phyloP scores from a whole-genome alignment of 2,113 vertebrate genomes.

The Rhombomys opimus region DNA sequence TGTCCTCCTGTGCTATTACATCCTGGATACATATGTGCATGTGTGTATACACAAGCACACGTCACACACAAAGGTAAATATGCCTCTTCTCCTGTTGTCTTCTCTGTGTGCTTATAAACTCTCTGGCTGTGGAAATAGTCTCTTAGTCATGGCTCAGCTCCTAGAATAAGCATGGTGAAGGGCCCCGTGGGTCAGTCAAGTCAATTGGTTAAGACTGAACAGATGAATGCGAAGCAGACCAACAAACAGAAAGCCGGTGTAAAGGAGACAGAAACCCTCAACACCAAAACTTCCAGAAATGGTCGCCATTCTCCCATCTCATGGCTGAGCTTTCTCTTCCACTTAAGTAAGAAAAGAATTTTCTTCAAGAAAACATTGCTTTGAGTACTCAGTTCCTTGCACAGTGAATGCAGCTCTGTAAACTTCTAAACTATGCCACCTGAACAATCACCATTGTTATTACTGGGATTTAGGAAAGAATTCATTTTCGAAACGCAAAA shows the following conservation, averaged over 20 bases:
- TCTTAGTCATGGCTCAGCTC: background rate
- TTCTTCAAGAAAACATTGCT: background rate
- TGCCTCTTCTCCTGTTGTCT: background rate
- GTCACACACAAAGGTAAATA: background rate
- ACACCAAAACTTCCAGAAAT: background rate
- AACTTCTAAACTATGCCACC: background rate
- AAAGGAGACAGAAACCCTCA: background rate
- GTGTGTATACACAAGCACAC: background rate
- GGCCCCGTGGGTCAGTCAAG: background rate
- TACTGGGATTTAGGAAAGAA: slow-evolving; percentile 1
- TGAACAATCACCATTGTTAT: background rate
- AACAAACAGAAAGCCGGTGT: background rate
- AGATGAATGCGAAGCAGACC: background rate
- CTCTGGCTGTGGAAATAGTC: background rate
- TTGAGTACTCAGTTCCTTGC: background rate
- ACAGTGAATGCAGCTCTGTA: background rate
- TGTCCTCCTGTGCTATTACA: background rate
- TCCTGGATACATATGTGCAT: background rate
- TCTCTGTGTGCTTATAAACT: background rate
- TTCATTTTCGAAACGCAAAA: background rate
- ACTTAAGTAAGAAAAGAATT: slow-evolving; percentile 2
- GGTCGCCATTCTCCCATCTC: background rate
- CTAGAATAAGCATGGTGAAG: background rate
- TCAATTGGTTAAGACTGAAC: background rate
- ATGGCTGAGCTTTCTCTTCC: background rate